Evolutionary conservation across 2,797 vertebrate genomes (phyloP), one percentile per base, ranked within the genome.

Genomic region (Anniella stebbinsi): DNA sequence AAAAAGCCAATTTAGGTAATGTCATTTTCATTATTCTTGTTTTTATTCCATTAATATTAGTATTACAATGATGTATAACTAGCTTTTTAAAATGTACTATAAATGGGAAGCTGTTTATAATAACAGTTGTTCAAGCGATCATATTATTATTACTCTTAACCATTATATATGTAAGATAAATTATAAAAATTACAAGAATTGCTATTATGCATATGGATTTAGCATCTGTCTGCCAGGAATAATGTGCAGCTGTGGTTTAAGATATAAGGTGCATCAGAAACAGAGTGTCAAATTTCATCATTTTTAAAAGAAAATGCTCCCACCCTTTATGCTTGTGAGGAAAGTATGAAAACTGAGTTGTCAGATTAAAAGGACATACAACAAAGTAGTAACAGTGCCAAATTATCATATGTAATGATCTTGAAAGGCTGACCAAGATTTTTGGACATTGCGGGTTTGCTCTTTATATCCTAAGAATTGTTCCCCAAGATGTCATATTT

Each of bases 271-370:
- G 30, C 83, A 54, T 76, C 81, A 51, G 33, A 84, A 77, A 76
- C 21, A 76, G 30, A 76, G n/a, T 18, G n/a, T 80, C n/a, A 36
- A 2, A 8, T 76, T 77, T 67, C 45, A 38, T 69, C 73, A 17
- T 38, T 84, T 75, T 89, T 17, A 76, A 77, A 84, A 84, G 2
- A 67, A 84, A 84, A 54, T 30, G 10, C 51, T 89, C 77, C 63
- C 45, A 67, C 15, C 17, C 28, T 77, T 67, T 51, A 67, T 15
- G 23, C 25, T 77, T 63, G 1, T 69, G 45, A 17, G 48, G 3
- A 77, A 51, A 54, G 11, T 77, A 18, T 78, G 15, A 67, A 86
- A 87, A 67, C 75, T 70, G 63, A 84, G 9, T 54, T 89, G 17
- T 84, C 41, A 41, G 15, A 54, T 21, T 38, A 18, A 77, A 84